Evolutionary conservation across 2,113 vertebrate genomes (phyloP).

Genomic region (Fukomys damarensis): DNA sequence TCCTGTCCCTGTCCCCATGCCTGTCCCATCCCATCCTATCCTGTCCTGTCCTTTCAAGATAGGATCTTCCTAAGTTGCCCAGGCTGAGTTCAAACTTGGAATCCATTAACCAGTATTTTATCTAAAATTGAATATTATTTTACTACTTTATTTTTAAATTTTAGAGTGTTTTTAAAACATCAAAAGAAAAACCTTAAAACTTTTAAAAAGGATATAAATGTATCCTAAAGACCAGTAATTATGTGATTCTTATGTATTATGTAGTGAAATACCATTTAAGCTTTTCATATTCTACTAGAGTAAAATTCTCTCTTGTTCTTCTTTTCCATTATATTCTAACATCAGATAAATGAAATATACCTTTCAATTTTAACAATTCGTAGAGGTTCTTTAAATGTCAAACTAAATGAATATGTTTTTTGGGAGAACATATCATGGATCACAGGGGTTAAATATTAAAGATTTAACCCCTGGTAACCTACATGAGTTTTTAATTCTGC

Average conservation of each 20-base stretch:
- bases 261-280: background rate
- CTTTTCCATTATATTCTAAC: constrained; percentile 33
- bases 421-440: background rate
- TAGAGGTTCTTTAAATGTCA: constrained; percentile 40
- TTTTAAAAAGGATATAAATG: background rate
- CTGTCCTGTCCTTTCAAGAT: background rate
- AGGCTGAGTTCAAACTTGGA: background rate
- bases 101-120: background rate
- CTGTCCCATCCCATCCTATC: too few species aligned
- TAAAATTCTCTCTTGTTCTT: constrained; percentile 12
- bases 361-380: constrained; percentile 51
- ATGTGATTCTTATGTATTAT: background rate
- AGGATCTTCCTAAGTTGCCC: background rate
- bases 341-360: constrained; percentile 26
- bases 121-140: constrained; percentile 49
- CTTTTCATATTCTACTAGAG: background rate
- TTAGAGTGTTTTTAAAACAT: constrained; percentile 15
- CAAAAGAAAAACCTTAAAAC: constrained; percentile 41
- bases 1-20: too few species aligned
- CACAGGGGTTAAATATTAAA: constrained; percentile 1
- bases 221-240: background rate
- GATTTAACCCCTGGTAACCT: background rate
- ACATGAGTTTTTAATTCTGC: constrained; percentile 7
- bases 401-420: constrained; percentile 41
- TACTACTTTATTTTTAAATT: constrained; percentile 17